Evolutionary conservation across 2,797 vertebrate genomes (phyloP).

Genomic region (Eulemur coronatus): DNA sequence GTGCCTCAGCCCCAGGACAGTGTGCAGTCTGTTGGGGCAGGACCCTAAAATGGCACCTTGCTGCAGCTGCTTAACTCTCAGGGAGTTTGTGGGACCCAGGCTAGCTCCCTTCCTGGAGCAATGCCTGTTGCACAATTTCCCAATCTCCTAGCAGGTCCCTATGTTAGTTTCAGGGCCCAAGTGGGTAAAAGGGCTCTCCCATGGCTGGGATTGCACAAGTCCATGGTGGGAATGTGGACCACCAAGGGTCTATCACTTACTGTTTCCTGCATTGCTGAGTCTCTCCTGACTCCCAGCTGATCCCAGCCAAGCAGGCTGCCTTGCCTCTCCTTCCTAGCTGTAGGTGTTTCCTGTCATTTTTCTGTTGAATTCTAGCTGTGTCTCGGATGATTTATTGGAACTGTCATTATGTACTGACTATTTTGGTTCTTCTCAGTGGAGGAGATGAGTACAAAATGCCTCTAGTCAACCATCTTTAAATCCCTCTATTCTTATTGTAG

Average conservation of each 20-base stretch:
- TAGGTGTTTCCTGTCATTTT: not conserved
- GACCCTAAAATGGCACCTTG: not conserved
- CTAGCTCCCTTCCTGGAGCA: not conserved
- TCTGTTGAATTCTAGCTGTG: not conserved
- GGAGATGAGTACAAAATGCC: not conserved
- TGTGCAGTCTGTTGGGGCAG: not conserved
- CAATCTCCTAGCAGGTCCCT: not conserved
- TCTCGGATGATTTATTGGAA: not conserved
- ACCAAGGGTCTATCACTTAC: not conserved
- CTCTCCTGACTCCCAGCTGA: not conserved
- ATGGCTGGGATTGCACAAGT: not conserved
- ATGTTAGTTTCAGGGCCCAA: not conserved
- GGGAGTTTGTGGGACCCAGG: not conserved
- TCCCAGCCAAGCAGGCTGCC: not conserved
- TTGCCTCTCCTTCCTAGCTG: not conserved
- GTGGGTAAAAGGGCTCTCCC: not conserved
- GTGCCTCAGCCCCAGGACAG: not conserved
- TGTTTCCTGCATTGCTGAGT: not conserved
- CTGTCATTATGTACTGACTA: not conserved
- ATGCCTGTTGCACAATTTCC: not conserved
- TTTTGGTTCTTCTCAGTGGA: not conserved
- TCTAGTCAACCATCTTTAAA: not conserved
- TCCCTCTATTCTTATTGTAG: not conserved
- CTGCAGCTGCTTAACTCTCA: not conserved
- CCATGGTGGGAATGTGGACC: not conserved